Evolutionary conservation across 2,113 vertebrate genomes (phyloP).

Genomic region (Willisornis vidua): DNA sequence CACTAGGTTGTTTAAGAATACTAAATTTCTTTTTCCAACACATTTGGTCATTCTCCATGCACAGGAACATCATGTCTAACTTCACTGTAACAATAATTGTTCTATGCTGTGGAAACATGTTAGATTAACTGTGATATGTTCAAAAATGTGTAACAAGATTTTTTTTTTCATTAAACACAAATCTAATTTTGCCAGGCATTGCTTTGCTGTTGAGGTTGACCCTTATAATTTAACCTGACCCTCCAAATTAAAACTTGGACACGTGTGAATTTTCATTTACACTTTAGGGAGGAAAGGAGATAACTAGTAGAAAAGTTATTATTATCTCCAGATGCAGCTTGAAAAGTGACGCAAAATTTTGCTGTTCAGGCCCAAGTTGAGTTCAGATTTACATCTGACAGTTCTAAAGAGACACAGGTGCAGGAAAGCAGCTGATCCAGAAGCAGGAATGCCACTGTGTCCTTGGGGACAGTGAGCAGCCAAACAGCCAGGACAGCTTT

Average conservation of each 20-base stretch:
- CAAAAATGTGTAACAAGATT: neutral
- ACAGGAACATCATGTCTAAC: neutral
- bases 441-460: neutral
- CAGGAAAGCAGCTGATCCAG: neutral
- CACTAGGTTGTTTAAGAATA: neutral
- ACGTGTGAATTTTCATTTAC: neutral
- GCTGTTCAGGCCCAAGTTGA: neutral
- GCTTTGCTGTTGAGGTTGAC: neutral
- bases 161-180: neutral
- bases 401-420: neutral
- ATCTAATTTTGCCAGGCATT: neutral
- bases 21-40: neutral
- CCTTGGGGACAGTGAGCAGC: neutral
- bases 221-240: neutral
- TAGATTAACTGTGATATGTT: neutral
- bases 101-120: neutral
- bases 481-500: fast-evolving
- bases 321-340: neutral
- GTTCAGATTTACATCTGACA: neutral
- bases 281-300: neutral
- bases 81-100: neutral
- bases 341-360: neutral
- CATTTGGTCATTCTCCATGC: neutral
- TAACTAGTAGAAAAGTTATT: neutral
- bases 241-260: neutral